These are phyloP conservation scores for Anser brachyrhynchus DNA, from an alignment of 2,113 vertebrate genomes.

Conservation along the genomic window DNA sequence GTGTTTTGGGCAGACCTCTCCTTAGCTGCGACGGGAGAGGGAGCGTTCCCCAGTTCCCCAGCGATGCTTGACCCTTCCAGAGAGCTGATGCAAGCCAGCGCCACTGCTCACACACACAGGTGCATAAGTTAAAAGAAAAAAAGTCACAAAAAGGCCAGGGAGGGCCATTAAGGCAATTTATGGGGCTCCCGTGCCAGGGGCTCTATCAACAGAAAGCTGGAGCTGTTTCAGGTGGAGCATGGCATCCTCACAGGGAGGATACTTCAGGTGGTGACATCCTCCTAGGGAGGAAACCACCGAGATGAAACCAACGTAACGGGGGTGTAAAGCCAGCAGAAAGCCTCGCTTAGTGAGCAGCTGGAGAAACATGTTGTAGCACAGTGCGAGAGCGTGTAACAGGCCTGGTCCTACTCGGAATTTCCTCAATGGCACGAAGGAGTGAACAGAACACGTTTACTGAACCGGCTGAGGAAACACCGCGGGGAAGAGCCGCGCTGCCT, in stretches of 20 bases:
- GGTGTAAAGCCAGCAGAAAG: background rate
- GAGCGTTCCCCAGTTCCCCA: too few relatives aligned
- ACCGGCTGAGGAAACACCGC: background rate
- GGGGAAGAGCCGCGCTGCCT: background rate
- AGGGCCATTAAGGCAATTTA: background rate
- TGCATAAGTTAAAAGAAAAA: accelerated
- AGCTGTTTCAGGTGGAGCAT: background rate
- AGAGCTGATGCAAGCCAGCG: too few relatives aligned
- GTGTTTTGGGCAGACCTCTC: background rate
- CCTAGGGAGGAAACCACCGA: background rate
- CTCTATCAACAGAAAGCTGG: background rate
- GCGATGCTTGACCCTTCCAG: background rate
- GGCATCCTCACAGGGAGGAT: too few relatives aligned
- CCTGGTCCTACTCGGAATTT: background rate
- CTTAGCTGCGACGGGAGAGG: background rate
- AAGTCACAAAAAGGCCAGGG: background rate
- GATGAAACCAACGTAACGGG: background rate
- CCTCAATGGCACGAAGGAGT: too few relatives aligned
- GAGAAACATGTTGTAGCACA: too few relatives aligned
- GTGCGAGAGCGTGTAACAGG: too few relatives aligned
- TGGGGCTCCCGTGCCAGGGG: background rate
- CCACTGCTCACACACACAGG: accelerated
- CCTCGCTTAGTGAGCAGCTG: background rate
- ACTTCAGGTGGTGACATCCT: background rate
- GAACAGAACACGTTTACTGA: too few relatives aligned